Evolutionary conservation across 2,888 invertebrate genomes (phyloP).

Genomic region (Bombyx huttoni): DNA sequence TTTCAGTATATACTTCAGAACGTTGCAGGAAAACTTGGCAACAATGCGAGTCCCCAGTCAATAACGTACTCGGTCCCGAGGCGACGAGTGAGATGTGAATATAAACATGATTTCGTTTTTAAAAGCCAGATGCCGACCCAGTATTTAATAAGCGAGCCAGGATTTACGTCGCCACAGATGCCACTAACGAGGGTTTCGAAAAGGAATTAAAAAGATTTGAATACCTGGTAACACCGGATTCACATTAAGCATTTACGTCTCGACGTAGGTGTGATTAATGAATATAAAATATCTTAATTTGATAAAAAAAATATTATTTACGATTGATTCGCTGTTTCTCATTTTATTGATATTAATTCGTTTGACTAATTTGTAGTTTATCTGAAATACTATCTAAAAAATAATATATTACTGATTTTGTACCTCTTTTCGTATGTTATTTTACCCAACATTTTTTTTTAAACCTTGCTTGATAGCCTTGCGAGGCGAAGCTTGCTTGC

Average conservation of each 20-base stretch:
- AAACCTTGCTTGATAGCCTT: too few relatives aligned
- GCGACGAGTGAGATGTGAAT: conserved; percentile 4
- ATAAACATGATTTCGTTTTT: neutral
- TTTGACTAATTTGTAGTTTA: too few relatives aligned
- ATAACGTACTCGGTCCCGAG: conserved; percentile 6
- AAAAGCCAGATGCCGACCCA: neutral
- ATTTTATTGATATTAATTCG: too few relatives aligned
- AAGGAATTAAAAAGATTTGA: neutral
- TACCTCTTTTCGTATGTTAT: too few relatives aligned
- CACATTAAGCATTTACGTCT: neutral
- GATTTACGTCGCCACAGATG: neutral
- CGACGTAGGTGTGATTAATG: neutral
- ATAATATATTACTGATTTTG: too few relatives aligned
- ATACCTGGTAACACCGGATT: neutral
- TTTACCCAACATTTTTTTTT: too few relatives aligned
- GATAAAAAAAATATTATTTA: neutral
- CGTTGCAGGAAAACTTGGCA: conserved; percentile 9
- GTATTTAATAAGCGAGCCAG: neutral
- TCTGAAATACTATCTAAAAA: too few relatives aligned
- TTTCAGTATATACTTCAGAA: conserved; percentile 4
- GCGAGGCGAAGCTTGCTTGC: too few relatives aligned
- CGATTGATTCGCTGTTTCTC: too few relatives aligned
- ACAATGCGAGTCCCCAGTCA: conserved; percentile 8
- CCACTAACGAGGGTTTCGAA: neutral
- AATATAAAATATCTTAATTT: neutral